phyloP scores from a whole-genome alignment of 2,888 invertebrate genomes.

The Xanthorhoe spadicearia region DNA sequence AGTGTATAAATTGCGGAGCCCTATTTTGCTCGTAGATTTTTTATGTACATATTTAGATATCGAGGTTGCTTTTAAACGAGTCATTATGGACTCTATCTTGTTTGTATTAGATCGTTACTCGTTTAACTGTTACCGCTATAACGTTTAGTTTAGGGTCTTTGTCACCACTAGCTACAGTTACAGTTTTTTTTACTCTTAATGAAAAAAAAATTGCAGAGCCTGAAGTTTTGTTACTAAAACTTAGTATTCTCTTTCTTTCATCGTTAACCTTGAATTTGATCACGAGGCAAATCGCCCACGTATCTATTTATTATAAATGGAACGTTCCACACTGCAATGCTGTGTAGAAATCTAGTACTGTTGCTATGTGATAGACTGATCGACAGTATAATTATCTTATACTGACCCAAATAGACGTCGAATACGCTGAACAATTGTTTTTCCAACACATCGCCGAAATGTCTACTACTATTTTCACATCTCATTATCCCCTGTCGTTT shows the following conservation, averaged over 20 bases:
- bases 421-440: neutral
- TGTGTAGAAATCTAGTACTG: neutral
- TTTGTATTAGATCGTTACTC: slow-evolving; percentile 51
- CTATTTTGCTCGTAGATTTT: slow-evolving; percentile 47
- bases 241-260: too few species aligned
- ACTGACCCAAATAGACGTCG: neutral
- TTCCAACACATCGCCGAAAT: neutral
- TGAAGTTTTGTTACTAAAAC: too few species aligned
- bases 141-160: slow-evolving; percentile 23
- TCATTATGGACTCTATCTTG: slow-evolving; percentile 57
- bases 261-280: too few species aligned
- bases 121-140: slow-evolving; percentile 39
- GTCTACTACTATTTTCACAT: neutral
- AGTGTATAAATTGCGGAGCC: slow-evolving; percentile 41
- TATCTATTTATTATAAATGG: too few species aligned
- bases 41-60: slow-evolving; percentile 50
- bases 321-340: too few species aligned
- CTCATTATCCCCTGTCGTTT: slow-evolving; percentile 10
- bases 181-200: slow-evolving; percentile 9
- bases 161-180: slow-evolving; percentile 25
- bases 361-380: neutral
- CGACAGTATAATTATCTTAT: neutral
- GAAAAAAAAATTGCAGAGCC: neutral
- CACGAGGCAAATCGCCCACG: too few species aligned
- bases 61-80: slow-evolving; percentile 60